A percentile compares a stretch with the other conserved stretches of the same genome.
phyloP scores from a whole-genome alignment of 2,113 vertebrate genomes.

The Antigone vipio region DNA sequence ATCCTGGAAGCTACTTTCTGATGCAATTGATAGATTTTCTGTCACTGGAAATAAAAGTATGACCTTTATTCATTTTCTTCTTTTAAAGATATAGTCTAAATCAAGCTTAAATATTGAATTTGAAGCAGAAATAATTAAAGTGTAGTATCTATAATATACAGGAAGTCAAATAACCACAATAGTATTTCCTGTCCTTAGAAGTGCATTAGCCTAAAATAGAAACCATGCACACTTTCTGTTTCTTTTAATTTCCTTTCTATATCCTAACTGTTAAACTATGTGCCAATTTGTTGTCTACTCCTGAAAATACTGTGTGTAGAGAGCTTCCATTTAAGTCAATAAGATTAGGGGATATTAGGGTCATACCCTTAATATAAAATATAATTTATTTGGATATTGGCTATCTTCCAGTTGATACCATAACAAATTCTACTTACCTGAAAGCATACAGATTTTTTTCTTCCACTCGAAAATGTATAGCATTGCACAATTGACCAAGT shows the following conservation, averaged over 20 bases:
- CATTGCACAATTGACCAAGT: slow-evolving; percentile 18
- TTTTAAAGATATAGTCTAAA: slow-evolving; percentile 9
- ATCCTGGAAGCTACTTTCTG: slow-evolving; percentile 52
- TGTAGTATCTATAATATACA: slow-evolving; percentile 3
- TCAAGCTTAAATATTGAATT: slow-evolving; percentile 50
- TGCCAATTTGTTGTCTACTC: slow-evolving; percentile 22
- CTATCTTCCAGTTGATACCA: slow-evolving; percentile 10
- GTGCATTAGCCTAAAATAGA: slow-evolving; percentile 46
- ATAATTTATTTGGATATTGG: slow-evolving; percentile 50
- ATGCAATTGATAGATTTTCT: slow-evolving; percentile 51
- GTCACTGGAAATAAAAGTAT: slow-evolving; percentile 46
- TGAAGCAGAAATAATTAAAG: slow-evolving; percentile 50
- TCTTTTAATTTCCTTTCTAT: slow-evolving; percentile 47
- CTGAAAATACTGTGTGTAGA: not conserved
- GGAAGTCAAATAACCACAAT: slow-evolving; percentile 29
- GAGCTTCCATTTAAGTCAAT: slow-evolving; percentile 25
- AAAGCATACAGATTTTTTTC: not conserved
- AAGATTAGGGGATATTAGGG: slow-evolving; percentile 42
- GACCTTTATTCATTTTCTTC: slow-evolving; percentile 42
- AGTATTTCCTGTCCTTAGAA: slow-evolving; percentile 38
- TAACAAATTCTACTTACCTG: slow-evolving; percentile 42
- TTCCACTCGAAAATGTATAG: not conserved
- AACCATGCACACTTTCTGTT: not conserved
- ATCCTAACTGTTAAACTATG: not conserved
- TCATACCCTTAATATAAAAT: slow-evolving; percentile 32